phyloP scores from a whole-genome alignment of 2,113 vertebrate genomes.

The Psophia crepitans region DNA sequence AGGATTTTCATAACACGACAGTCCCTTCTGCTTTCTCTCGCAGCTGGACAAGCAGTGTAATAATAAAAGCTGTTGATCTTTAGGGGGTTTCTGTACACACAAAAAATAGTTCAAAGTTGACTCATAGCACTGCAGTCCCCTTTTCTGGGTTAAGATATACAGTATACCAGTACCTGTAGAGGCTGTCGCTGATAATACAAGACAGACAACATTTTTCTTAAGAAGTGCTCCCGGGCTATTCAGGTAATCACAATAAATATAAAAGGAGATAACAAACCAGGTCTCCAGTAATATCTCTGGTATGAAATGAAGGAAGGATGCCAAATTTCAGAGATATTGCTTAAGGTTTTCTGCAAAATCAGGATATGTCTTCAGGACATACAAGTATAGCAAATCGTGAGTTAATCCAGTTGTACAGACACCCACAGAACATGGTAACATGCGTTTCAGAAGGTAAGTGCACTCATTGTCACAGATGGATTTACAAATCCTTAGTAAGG shows the following conservation, averaged over 20 bases:
- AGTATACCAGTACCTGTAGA: neutral
- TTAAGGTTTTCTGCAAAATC: neutral
- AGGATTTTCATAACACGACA: neutral
- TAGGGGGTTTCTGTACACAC: neutral
- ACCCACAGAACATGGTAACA: neutral
- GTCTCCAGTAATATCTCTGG: neutral
- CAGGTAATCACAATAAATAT: neutral
- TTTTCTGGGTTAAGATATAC: neutral
- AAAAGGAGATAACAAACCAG: neutral
- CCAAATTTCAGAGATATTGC: neutral
- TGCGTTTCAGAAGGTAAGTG: neutral
- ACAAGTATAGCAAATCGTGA: neutral
- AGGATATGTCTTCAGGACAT: neutral
- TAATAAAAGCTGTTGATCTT: neutral
- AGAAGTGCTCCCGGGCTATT: neutral
- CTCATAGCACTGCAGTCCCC: neutral
- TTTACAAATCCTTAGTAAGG: neutral
- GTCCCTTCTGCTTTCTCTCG: neutral
- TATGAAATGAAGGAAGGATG: neutral
- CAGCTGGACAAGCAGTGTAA: neutral
- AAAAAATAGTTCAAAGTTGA: neutral
- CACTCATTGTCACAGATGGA: neutral
- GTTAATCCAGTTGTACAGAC: neutral
- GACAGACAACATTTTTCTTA: neutral
- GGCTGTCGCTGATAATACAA: neutral